Conservation (phyloP, 2,888 invertebrate genomes). For the Erannis defoliaria region DNA sequence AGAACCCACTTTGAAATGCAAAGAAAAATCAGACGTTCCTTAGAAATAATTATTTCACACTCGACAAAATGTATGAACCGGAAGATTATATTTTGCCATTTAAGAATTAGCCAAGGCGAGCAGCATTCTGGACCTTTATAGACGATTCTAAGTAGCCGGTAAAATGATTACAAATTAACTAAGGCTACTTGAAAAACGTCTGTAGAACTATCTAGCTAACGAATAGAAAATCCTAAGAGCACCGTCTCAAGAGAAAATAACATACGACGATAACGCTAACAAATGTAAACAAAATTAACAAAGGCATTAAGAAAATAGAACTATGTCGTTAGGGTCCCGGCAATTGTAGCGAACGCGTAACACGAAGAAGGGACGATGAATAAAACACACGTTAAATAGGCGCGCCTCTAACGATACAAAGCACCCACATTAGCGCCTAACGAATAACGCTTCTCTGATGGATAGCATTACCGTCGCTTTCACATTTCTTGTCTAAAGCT, state of each 20-base stretch:
- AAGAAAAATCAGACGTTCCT: too few relatives aligned
- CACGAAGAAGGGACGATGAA: constrained; percentile 73
- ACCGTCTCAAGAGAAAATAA: constrained; percentile 53
- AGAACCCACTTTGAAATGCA: too few relatives aligned
- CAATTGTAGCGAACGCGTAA: constrained; percentile 67
- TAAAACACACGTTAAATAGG: constrained; percentile 78
- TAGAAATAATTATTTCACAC: too few relatives aligned
- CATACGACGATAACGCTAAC: constrained; percentile 61
- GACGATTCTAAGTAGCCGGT: background rate
- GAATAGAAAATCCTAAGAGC: background rate
- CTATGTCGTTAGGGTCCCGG: constrained; percentile 70
- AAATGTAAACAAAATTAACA: constrained; percentile 72
- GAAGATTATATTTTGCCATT: too few relatives aligned
- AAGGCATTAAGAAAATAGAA: constrained; percentile 70
- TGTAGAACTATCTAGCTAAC: background rate
- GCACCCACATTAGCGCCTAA: constrained; percentile 76
- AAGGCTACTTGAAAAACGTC: background rate
- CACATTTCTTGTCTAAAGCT: constrained; percentile 57
- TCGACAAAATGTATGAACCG: too few relatives aligned
- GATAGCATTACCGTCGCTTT: constrained; percentile 75
- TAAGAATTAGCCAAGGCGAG: too few relatives aligned
- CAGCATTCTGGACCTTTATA: too few relatives aligned
- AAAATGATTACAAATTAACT: background rate
- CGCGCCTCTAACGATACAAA: constrained; percentile 64
- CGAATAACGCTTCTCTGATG: constrained; percentile 75